Conservation (phyloP, 2,113 vertebrate genomes). For the Nycticebus coucang region DNA sequence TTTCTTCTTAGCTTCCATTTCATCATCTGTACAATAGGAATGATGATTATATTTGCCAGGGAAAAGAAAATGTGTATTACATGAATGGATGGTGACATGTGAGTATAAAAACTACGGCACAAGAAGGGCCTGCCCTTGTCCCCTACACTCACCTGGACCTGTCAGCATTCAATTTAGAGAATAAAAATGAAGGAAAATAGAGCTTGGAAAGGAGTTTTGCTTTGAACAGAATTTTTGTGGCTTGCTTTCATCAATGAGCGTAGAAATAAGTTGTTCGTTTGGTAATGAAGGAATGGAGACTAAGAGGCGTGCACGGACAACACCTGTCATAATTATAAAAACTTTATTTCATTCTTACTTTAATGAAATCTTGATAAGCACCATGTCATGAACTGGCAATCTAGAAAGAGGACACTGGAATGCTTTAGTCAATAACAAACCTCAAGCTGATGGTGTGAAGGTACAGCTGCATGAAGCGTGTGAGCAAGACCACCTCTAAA, state of each 20-base stretch:
- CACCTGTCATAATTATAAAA: conserved; percentile 80
- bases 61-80: not conserved
- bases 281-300: conserved; percentile 43
- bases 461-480: conserved; percentile 60
- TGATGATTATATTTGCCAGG: not conserved
- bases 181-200: not conserved
- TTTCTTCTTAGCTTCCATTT: not conserved
- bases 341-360: conserved; percentile 86
- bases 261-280: not conserved
- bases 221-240: not conserved
- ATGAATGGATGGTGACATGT: not conserved
- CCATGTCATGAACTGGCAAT: conserved; percentile 80
- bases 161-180: not conserved
- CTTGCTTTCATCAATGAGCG: not conserved
- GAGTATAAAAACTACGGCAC: not conserved
- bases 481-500: conserved; percentile 73
- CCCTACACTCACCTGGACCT: not conserved
- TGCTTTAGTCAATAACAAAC: conserved; percentile 68
- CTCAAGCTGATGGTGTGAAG: conserved; percentile 68
- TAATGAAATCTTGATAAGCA: conserved; percentile 85
- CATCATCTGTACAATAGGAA: not conserved
- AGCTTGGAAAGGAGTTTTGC: not conserved
- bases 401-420: conserved; percentile 76
- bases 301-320: conserved; percentile 70
- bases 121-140: not conserved